phyloP scores from a whole-genome alignment of 2,113 vertebrate species.

The Calyptomena viridis region DNA sequence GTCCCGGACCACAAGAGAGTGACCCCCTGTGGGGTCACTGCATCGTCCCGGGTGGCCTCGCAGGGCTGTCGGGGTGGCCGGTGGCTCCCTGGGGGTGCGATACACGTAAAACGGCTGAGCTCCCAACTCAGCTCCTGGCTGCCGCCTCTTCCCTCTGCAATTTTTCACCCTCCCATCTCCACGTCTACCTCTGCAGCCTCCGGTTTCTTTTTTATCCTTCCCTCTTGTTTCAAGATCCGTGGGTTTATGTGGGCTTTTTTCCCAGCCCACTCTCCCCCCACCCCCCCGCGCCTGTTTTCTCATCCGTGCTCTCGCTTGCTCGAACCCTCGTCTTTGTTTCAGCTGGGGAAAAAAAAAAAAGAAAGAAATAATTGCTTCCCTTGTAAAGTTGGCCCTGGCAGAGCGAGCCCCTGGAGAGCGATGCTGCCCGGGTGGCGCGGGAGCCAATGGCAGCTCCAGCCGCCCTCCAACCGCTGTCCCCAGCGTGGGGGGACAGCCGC shows the following conservation, averaged over 20 bases:
- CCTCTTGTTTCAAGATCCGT: slow-evolving; percentile 16
- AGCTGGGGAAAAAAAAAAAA: background rate
- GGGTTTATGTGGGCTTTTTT: background rate
- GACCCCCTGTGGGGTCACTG: background rate
- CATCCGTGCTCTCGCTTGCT: background rate
- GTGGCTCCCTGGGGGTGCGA: background rate
- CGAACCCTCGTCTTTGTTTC: slow-evolving; percentile 24
- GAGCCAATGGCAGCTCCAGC: slow-evolving; percentile 22
- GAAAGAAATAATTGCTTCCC: slow-evolving; percentile 8
- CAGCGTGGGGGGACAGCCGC: background rate
- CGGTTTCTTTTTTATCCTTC: slow-evolving; percentile 30
- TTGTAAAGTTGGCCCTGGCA: slow-evolving; percentile 69
- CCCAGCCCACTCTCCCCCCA: background rate
- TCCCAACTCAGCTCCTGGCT: background rate
- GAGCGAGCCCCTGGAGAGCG: slow-evolving; percentile 56
- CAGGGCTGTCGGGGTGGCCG: background rate
- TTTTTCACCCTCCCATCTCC: slow-evolving; percentile 30
- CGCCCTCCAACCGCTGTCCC: background rate
- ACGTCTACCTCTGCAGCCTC: slow-evolving; percentile 52
- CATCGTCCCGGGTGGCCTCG: background rate
- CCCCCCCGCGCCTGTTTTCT: background rate
- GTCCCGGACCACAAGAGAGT: background rate
- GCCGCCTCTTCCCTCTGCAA: slow-evolving; percentile 23
- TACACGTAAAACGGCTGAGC: background rate
- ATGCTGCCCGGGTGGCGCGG: slow-evolving; percentile 3